Evolutionary conservation across 2,113 vertebrate species (phyloP).

Genomic region (Actinemys pallida): DNA sequence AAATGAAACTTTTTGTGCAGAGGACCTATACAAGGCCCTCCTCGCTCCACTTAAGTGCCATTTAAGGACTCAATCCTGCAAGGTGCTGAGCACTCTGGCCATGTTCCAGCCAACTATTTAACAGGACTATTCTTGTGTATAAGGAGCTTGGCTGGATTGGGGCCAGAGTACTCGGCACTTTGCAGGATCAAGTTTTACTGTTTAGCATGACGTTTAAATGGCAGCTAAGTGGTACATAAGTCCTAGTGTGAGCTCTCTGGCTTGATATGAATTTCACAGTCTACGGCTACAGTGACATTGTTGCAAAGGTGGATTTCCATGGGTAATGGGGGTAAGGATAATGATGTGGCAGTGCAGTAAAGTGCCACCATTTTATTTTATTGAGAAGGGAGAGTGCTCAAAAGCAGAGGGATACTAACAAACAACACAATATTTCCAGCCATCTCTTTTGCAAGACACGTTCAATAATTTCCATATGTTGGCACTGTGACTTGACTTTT

Average conservation of each 20-base stretch:
- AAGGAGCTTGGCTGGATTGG: rapidly evolving
- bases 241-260: background rate
- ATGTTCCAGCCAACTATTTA: background rate
- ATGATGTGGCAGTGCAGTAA: background rate
- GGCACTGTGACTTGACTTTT: constrained; percentile 62
- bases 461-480: constrained; percentile 75
- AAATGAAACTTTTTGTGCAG: rapidly evolving
- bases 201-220: rapidly evolving
- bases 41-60: background rate
- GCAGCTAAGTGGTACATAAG: rapidly evolving
- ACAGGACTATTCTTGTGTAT: rapidly evolving
- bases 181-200: rapidly evolving
- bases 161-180: rapidly evolving
- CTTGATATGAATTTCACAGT: constrained; percentile 2
- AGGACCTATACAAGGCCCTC: background rate
- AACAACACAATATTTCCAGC: constrained; percentile 49
- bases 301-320: background rate
- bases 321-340: background rate
- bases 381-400: constrained; percentile 1
- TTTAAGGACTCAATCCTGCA: rapidly evolving
- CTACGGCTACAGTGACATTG: constrained; percentile 16
- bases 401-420: constrained; percentile 51
- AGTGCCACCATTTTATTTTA: constrained; percentile 36
- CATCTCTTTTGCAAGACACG: constrained; percentile 49
- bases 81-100: rapidly evolving